Percentiles rank a stretch among this genome's conserved stretches.
phyloP scores from a whole-genome alignment of 2,888 invertebrate genomes.

The Ophion ellenae region DNA sequence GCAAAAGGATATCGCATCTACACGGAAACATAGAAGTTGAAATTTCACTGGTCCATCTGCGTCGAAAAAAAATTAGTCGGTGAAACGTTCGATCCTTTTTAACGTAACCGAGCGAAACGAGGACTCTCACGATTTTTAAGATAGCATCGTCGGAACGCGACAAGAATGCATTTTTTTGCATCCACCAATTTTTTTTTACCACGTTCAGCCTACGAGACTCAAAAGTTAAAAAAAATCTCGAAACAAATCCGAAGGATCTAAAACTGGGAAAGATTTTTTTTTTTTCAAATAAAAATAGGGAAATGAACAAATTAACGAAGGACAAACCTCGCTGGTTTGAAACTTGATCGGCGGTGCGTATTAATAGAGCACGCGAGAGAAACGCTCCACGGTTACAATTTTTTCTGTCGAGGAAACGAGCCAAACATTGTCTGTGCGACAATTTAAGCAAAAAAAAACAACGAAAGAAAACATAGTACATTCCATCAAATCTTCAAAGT shows the following conservation, averaged over 20 bases:
- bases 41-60: not conserved
- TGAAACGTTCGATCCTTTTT: not conserved
- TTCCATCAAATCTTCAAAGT: constrained; percentile 39
- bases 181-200: not conserved
- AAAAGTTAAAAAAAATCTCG: too few relatives aligned
- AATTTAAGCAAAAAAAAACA: not conserved
- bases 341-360: not conserved
- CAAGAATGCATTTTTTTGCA: not conserved
- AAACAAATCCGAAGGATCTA: not conserved
- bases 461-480: constrained; percentile 23
- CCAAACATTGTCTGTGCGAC: not conserved
- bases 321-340: not conserved
- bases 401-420: not conserved
- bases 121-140: not conserved
- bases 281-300: not conserved
- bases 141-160: too few relatives aligned
- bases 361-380: not conserved
- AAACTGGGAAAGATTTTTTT: not conserved
- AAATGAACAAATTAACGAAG: not conserved
- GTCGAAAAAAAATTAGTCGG: not conserved
- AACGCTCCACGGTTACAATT: not conserved
- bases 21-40: not conserved
- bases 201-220: not conserved
- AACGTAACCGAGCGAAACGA: not conserved
- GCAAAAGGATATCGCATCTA: not conserved